phyloP scores from a whole-genome alignment of 2,888 invertebrate species.

The Cataglyphis albicans region DNA sequence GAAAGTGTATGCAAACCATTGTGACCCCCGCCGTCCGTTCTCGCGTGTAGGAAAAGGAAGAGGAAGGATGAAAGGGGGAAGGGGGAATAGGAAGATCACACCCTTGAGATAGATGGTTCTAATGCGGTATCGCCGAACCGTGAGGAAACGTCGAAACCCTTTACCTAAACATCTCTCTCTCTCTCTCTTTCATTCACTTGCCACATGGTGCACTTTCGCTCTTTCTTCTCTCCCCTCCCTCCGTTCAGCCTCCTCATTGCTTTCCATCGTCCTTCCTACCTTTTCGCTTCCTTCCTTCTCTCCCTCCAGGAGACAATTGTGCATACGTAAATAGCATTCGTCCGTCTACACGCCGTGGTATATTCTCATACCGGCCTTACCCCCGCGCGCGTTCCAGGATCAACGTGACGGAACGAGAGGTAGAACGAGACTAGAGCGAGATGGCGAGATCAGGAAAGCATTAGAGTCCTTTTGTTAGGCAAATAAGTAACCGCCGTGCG shows the following conservation, averaged over 20 bases:
- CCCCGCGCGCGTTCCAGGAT: slow-evolving; percentile 59
- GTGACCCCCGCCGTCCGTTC: slow-evolving; percentile 82
- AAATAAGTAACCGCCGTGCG: slow-evolving; percentile 82
- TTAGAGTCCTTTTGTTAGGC: slow-evolving; percentile 81
- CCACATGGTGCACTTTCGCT: slow-evolving; percentile 41
- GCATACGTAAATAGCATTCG: slow-evolving; percentile 81
- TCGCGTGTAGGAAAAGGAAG: slow-evolving; percentile 33
- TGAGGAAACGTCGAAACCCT: slow-evolving; percentile 71
- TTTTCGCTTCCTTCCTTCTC: slow-evolving; percentile 56
- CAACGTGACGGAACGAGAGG: slow-evolving; percentile 56
- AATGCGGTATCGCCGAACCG: slow-evolving; percentile 70
- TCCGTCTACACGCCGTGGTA: slow-evolving; percentile 72
- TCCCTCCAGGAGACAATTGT: slow-evolving; percentile 77
- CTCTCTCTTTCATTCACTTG: slow-evolving; percentile 65
- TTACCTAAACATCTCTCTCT: slow-evolving; percentile 56
- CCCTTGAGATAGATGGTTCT: slow-evolving; percentile 84
- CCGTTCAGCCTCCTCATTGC: slow-evolving; percentile 33
- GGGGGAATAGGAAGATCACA: slow-evolving; percentile 82
- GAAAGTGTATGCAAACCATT: slow-evolving; percentile 86
- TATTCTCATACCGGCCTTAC: slow-evolving; percentile 76
- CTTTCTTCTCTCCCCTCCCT: slow-evolving; percentile 36
- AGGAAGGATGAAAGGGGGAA: slow-evolving; percentile 30
- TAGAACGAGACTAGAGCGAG: slow-evolving; percentile 39
- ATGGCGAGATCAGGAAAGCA: slow-evolving; percentile 58
- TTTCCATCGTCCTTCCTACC: slow-evolving; percentile 52